These are phyloP conservation scores for Remorina albescens DNA, from an alignment of 2,797 vertebrate genomes.

Conservation along the genomic window DNA sequence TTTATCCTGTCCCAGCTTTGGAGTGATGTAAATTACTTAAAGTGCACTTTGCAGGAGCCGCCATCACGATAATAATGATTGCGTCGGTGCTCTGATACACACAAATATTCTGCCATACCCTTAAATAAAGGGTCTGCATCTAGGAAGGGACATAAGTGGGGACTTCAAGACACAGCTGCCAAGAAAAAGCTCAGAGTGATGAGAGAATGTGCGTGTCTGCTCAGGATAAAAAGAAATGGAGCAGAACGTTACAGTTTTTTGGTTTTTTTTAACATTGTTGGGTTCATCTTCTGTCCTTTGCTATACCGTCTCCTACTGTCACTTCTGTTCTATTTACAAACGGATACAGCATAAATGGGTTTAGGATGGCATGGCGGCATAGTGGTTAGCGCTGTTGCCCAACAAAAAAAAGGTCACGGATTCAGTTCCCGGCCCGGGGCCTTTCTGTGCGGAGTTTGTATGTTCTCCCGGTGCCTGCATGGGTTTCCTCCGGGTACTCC, in stretches of 20 bases:
- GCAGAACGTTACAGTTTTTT: constrained; percentile 11
- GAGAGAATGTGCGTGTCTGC: constrained; percentile 35
- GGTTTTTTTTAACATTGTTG: constrained; percentile 9
- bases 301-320: constrained; percentile 4
- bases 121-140: constrained; percentile 62
- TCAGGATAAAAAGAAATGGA: constrained; percentile 48
- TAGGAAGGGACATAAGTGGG: constrained; percentile 24
- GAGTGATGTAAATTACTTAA: constrained; percentile 88
- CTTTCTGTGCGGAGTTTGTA: no score
- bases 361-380: no score
- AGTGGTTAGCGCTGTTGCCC: no score
- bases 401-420: no score
- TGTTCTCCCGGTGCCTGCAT: no score
- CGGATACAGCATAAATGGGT: no score
- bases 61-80: constrained; percentile 85
- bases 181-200: constrained; percentile 43
- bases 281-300: constrained; percentile 15
- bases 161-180: constrained; percentile 38
- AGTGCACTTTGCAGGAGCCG: constrained; percentile 84
- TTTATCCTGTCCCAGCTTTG: constrained; percentile 83
- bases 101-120: constrained; percentile 79
- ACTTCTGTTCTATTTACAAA: constrained; percentile 6
- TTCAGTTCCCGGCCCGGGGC: no score
- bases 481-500: no score
- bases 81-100: constrained; percentile 72